Base-by-base conservation (phyloP, 2,888 invertebrate genomes). In the Cartodere bifasciata region DNA sequence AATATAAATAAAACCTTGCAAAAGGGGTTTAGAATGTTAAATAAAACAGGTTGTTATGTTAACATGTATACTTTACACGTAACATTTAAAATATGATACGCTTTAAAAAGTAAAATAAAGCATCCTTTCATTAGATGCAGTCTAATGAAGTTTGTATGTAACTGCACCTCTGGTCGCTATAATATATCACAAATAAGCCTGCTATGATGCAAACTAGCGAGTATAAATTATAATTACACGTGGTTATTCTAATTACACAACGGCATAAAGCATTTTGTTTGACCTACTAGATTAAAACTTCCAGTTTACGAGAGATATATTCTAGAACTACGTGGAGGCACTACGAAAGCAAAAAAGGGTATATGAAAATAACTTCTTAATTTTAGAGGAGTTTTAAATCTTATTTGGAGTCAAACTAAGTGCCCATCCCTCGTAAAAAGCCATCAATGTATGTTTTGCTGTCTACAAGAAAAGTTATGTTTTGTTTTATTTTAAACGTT, bases 41-140 rank as follows among this genome's bases (percentile, higher is more conserved):
- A 49, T 48, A 43, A 45, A 46, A 48, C 47, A 48, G 49, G 46
- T 49, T 47, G 48, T 47, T n/a, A n/a, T n/a, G n/a, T n/a, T 45
- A 46, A 43, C 46, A 46, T 47, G 44, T 23, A 23, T 46, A 44
- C 42, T 42, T 43, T 46, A 40, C 43, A 43, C 44, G 46, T 46
- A 39, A 41, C 46, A 44, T 45, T 45, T 37, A 43, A 41, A 46
- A 44, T 44, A 43, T 40, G 46, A 43, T 46, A 41, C 40, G 46
- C 40, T 42, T 47, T 44, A 35, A 42, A 45, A 45, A 45, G 37
- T 37, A 33, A 37, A 37, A 46, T 45, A 47, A 46, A 42, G 46
- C 37, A 24, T 26, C 37, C 43, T 44, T 47, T 47, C 46, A 47
- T 47, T 13, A 30, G 10, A 21, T 31, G 28, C 32, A 39, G 39